Conservation (phyloP, 92 coral and sea anemone species). For the Phenganax stokvisi region DNA sequence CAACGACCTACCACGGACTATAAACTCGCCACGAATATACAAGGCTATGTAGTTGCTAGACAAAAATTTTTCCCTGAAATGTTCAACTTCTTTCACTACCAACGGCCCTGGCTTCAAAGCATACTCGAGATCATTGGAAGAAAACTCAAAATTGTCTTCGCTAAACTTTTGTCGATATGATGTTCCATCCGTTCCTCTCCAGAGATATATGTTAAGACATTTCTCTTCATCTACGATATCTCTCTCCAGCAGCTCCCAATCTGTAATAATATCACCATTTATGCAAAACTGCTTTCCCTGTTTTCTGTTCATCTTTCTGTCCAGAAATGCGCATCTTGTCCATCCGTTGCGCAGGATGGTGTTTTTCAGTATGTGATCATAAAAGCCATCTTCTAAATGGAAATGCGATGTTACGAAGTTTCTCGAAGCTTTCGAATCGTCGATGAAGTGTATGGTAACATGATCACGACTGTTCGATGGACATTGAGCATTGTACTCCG, state of each 20-base stretch:
- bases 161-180: not conserved
- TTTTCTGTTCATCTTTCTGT: not conserved
- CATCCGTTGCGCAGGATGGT: not conserved
- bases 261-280: not conserved
- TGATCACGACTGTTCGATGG: not conserved
- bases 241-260: not conserved
- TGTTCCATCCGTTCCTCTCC: not conserved
- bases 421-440: not conserved
- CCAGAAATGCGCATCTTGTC: constrained; percentile 12
- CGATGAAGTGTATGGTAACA: constrained; percentile 7
- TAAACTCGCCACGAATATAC: not conserved
- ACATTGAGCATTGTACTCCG: not conserved
- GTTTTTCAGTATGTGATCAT: not conserved
- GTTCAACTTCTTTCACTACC: not conserved
- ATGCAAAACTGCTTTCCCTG: constrained; percentile 1
- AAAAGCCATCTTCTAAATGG: not conserved
- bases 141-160: not conserved
- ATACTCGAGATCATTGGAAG: not conserved
- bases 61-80: not conserved
- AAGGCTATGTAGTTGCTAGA: not conserved
- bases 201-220: constrained; percentile 1
- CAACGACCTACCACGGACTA: not conserved
- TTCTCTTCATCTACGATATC: not conserved
- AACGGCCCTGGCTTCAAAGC: not conserved
- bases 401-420: not conserved